phyloP scores from a whole-genome alignment of 92 coral and sea anemone species.

The Desmophyllum pertusum region DNA sequence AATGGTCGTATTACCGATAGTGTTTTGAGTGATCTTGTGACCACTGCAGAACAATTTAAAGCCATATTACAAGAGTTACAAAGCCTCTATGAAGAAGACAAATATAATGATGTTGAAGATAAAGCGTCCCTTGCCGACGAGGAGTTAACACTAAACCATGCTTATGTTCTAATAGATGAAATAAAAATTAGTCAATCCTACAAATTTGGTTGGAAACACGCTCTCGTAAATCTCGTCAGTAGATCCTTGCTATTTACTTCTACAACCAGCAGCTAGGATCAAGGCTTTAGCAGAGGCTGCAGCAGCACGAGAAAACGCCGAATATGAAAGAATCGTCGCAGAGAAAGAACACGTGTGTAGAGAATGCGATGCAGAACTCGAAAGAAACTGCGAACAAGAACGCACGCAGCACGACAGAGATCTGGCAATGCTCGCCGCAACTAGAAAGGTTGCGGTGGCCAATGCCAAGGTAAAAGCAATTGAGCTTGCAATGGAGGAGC shows the following conservation, averaged over 20 bases:
- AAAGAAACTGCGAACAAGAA: conserved; percentile 56
- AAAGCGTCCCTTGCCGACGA: neutral
- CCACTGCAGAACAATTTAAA: conserved; percentile 34
- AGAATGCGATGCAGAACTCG: conserved; percentile 58
- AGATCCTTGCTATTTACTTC: conserved; percentile 1
- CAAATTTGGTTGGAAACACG: neutral
- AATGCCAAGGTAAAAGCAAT: conserved; percentile 64
- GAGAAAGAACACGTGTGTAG: conserved; percentile 59
- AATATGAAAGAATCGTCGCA: conserved; percentile 49
- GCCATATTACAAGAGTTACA: conserved; percentile 35
- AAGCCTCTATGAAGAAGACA: conserved; percentile 44
- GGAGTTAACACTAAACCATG: conserved; percentile 19
- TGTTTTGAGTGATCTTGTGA: conserved; percentile 33
- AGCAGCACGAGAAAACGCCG: conserved; percentile 64
- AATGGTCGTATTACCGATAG: conserved; percentile 17
- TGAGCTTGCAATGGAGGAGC: conserved; percentile 42
- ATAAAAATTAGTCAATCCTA: conserved; percentile 18
- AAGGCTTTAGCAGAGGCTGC: conserved; percentile 62
- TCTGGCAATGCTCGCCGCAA: conserved; percentile 51
- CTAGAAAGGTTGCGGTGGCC: conserved; percentile 56
- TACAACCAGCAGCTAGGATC: conserved; percentile 27
- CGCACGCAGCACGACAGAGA: conserved; percentile 51
- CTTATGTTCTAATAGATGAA: conserved; percentile 1
- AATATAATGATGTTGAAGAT: neutral
- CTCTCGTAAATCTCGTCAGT: neutral